Conservation (phyloP, 2,797 vertebrate genomes). For the Malurus splendens region DNA sequence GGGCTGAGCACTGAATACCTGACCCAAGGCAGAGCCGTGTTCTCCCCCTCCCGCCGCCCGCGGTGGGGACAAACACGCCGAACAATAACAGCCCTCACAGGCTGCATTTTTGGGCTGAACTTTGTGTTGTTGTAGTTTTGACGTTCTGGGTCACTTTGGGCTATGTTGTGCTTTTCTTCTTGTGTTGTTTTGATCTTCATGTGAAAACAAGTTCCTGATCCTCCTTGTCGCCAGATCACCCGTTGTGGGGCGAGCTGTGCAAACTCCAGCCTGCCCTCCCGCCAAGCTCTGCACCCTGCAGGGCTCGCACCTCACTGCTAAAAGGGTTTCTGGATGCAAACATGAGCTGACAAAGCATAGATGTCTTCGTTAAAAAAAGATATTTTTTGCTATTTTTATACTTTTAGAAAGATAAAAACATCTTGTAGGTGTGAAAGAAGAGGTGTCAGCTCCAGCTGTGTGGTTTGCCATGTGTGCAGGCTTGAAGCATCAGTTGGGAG, state of each 20-base stretch:
- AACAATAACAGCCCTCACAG: not conserved
- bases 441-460: not conserved
- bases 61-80: not conserved
- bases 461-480: not conserved
- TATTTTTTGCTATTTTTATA: conserved; percentile 9
- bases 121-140: conserved; percentile 28
- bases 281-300: fast-evolving
- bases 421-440: not conserved
- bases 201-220: conserved; percentile 43
- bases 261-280: not conserved
- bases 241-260: not conserved
- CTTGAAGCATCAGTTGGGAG: not conserved
- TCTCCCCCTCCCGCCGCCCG: not conserved
- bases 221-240: not conserved
- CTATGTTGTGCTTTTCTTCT: conserved; percentile 42
- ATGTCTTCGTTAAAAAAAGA: not conserved
- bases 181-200: conserved; percentile 39
- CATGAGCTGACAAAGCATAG: not conserved
- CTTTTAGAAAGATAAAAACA: not conserved
- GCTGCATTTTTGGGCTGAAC: conserved; percentile 32
- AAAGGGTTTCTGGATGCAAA: not conserved
- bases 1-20: not conserved
- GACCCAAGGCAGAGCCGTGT: not conserved
- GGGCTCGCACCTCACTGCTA: not conserved
- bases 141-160: conserved; percentile 7